A percentile compares a stretch with the other conserved stretches of the same genome.
Conservation (phyloP, 2,888 invertebrate species). For the Salticus scenicus region DNA sequence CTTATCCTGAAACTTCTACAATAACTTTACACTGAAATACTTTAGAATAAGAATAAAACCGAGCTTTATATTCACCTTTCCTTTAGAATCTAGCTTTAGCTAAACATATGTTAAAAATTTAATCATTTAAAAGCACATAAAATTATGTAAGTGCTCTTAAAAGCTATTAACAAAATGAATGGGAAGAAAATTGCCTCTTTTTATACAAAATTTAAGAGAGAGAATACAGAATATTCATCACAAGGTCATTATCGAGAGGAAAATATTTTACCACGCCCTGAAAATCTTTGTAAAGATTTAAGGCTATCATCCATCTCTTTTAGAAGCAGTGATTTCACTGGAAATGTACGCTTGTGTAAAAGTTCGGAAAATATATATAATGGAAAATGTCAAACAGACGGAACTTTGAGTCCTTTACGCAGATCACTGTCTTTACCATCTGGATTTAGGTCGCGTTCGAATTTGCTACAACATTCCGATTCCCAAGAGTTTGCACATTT, state of each 20-base stretch:
- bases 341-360: neutral
- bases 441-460: too few relatives aligned
- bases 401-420: neutral
- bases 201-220: neutral
- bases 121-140: too few relatives aligned
- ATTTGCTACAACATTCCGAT: too few relatives aligned
- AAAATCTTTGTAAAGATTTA: neutral
- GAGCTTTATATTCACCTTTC: too few relatives aligned
- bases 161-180: constrained; percentile 1
- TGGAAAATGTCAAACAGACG: neutral
- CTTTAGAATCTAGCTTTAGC: too few relatives aligned
- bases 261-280: neutral
- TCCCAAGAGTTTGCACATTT: too few relatives aligned
- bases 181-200: neutral
- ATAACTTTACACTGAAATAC: too few relatives aligned
- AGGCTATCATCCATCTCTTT: neutral
- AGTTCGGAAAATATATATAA: neutral
- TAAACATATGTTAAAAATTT: too few relatives aligned
- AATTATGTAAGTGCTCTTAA: too few relatives aligned
- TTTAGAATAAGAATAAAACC: too few relatives aligned
- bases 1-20: too few relatives aligned
- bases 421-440: neutral
- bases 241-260: neutral
- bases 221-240: neutral
- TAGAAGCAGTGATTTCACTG: neutral